These are phyloP conservation scores for Drosophila seclusa DNA, from an alignment of 2,888 invertebrate genomes.

Conservation along the genomic window DNA sequence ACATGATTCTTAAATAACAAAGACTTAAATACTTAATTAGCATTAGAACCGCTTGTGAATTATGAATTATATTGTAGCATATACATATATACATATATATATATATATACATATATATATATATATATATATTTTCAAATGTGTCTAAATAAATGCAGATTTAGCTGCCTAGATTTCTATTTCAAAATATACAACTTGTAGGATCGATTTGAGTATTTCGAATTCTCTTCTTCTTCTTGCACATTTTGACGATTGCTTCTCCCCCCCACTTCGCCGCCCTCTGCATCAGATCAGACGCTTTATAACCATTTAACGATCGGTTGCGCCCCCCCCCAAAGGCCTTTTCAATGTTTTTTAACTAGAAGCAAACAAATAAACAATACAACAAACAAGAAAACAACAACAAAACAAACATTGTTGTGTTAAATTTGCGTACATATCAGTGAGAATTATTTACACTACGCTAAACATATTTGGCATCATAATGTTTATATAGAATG, in stretches of 20 bases:
- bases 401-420: constrained; percentile 37
- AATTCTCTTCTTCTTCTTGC: neutral
- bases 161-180: constrained; percentile 9
- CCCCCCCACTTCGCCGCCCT: neutral
- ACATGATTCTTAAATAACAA: neutral
- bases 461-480: constrained; percentile 36
- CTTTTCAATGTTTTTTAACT: constrained; percentile 19
- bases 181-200: neutral
- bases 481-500: constrained; percentile 46
- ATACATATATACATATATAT: constrained; percentile 10
- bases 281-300: neutral
- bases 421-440: constrained; percentile 68
- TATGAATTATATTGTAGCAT: constrained; percentile 7
- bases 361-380: constrained; percentile 1
- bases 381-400: constrained; percentile 12
- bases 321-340: constrained; percentile 1
- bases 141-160: constrained; percentile 8
- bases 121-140: constrained; percentile 8
- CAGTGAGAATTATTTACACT: constrained; percentile 71
- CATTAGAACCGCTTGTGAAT: constrained; percentile 23
- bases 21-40: constrained; percentile 17
- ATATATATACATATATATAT: constrained; percentile 5
- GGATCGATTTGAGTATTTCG: constrained; percentile 1
- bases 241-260: constrained; percentile 4
- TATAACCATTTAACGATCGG: neutral